A percentile compares a stretch with the other conserved stretches of the same genome.
Conservation (phyloP, 2,113 vertebrate genomes). For the Melanocharis versteri region DNA sequence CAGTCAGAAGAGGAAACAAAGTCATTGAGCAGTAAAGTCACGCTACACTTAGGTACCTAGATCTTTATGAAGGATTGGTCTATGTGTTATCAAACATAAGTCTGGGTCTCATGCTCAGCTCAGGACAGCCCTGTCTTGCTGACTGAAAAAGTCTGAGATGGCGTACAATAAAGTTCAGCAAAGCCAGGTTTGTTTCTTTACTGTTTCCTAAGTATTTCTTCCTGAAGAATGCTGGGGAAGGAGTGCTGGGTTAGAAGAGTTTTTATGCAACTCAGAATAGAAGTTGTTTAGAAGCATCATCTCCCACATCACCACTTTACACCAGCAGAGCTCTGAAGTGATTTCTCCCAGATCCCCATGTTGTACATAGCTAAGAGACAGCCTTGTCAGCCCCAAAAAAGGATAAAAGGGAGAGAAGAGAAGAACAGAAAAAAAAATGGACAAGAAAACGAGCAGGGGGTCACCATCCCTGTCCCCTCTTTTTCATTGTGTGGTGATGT, state of each 20-base stretch:
- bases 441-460: not conserved
- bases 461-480: not conserved
- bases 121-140: not conserved
- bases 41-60: not conserved
- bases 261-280: not conserved
- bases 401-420: not conserved
- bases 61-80: not conserved
- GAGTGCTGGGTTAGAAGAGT: not conserved
- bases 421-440: not conserved
- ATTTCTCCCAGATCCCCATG: rapidly evolving
- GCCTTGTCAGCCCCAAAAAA: not conserved
- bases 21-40: not conserved
- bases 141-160: not conserved
- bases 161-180: not conserved
- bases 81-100: not conserved
- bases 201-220: not conserved
- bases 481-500: not conserved
- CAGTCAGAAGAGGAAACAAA: not conserved
- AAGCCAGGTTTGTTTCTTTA: not conserved
- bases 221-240: not conserved
- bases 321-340: not conserved
- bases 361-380: not conserved
- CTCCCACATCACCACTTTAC: not conserved
- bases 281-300: not conserved
- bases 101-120: not conserved